A percentile compares a stretch with the other conserved stretches of the same genome.
phyloP scores from a whole-genome alignment of 2,113 vertebrate species.

The Carollia perspicillata region DNA sequence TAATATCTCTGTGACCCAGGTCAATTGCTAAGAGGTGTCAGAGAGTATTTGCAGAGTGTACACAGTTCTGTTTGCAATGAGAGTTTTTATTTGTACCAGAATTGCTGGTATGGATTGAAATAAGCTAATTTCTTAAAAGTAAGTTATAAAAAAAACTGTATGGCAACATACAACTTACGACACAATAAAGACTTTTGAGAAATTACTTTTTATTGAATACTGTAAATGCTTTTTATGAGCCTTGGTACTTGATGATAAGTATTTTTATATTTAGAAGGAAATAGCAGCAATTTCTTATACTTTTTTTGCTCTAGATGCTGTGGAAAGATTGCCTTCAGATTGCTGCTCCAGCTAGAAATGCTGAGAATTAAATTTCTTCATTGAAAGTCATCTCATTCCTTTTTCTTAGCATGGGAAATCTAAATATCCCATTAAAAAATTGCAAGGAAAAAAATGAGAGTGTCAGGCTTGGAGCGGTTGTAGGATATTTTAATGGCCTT shows the following conservation, averaged over 20 bases:
- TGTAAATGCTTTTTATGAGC: not conserved
- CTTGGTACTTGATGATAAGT: not conserved
- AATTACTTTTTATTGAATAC: constrained; percentile 9
- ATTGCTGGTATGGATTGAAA: not conserved
- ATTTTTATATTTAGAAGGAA: constrained; percentile 1
- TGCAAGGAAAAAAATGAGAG: not conserved
- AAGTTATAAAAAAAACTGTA: not conserved
- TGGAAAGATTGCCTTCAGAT: not conserved
- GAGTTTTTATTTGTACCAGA: not conserved
- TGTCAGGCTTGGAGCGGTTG: not conserved
- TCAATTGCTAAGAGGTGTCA: not conserved
- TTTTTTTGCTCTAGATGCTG: not conserved
- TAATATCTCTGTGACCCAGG: not conserved
- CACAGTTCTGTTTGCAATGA: not conserved
- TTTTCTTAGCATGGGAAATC: not conserved
- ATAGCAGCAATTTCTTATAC: not conserved
- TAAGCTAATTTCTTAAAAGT: not conserved
- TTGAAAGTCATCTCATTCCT: not conserved
- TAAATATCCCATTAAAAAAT: not conserved
- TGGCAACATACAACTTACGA: not conserved
- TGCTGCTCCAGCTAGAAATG: not conserved
- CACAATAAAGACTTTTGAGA: not conserved
- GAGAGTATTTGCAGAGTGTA: not conserved
- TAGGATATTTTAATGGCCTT: not conserved
- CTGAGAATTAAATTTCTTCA: constrained; percentile 27